Evolutionary conservation across 92 coral and sea anemone genomes (phyloP).

Genomic region (Zoanthus sansibaricus): DNA sequence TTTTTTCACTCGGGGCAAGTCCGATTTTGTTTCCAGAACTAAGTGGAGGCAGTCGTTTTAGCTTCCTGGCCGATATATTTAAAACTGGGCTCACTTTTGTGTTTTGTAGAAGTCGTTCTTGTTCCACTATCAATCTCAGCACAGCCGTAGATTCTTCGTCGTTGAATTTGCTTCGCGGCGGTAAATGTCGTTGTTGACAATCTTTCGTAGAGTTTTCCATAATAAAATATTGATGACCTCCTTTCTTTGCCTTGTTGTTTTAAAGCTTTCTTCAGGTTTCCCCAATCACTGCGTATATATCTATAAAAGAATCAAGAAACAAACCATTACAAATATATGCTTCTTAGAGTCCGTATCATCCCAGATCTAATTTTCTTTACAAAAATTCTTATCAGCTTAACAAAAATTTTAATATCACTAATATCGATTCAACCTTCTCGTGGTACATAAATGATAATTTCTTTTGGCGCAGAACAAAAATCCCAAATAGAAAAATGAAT

Average conservation of each 20-base stretch:
- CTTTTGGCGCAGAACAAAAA: neutral
- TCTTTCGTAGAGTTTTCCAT: constrained; percentile 57
- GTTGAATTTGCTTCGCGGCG: constrained; percentile 95
- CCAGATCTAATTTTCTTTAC: neutral
- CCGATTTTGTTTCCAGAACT: constrained; percentile 52
- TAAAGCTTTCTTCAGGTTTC: neutral
- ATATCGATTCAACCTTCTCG: neutral
- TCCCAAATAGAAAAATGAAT: neutral
- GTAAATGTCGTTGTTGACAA: constrained; percentile 39
- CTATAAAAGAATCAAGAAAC: neutral
- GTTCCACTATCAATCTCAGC: constrained; percentile 85
- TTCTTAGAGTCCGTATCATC: neutral
- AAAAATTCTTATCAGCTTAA: neutral
- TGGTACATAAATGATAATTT: neutral
- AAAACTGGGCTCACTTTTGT: constrained; percentile 85
- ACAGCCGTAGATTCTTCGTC: constrained; percentile 98
- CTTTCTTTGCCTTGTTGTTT: neutral
- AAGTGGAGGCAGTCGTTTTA: constrained; percentile 87
- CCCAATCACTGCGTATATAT: neutral
- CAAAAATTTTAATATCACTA: neutral
- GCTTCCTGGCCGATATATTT: constrained; percentile 76
- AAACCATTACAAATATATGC: neutral
- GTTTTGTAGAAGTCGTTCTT: constrained; percentile 81
- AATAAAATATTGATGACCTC: neutral
- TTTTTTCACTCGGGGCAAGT: constrained; percentile 63